phyloP scores from a whole-genome alignment of 2,113 vertebrate species.

The Centrocercus urophasianus region DNA sequence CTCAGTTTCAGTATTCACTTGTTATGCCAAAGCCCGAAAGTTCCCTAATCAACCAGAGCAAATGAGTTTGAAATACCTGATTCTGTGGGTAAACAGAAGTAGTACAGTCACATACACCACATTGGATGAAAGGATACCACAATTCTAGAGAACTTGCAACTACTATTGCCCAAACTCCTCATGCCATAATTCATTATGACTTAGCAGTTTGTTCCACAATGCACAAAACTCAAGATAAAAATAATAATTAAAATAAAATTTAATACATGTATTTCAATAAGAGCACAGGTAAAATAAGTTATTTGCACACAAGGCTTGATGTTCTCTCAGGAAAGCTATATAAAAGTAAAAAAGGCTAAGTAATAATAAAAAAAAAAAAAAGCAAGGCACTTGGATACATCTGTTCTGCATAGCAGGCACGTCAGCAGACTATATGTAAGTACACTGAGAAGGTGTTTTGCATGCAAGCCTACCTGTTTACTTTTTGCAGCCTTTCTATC shows the following conservation, averaged over 20 bases:
- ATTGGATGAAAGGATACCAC: not conserved
- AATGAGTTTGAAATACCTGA: not conserved
- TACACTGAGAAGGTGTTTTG: not conserved
- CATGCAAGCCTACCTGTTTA: conserved; percentile 71
- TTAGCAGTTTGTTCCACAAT: not conserved
- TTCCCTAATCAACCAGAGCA: not conserved
- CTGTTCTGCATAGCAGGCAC: not conserved
- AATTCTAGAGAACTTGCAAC: not conserved
- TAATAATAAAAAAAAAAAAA: not conserved
- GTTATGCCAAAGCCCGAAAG: not conserved
- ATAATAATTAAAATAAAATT: not conserved
- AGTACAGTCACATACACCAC: not conserved
- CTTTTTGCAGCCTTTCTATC: conserved; percentile 23
- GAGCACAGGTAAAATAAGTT: not conserved
- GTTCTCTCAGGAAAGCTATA: not conserved
- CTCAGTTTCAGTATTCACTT: not conserved
- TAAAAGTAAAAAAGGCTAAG: not conserved
- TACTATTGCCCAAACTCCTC: not conserved
- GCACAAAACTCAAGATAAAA: not conserved
- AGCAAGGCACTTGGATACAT: not conserved
- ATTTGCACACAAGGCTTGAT: not conserved
- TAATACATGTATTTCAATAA: not conserved
- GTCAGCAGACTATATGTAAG: not conserved
- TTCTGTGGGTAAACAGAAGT: not conserved
- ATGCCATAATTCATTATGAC: not conserved